Evolutionary conservation across 2,888 invertebrate genomes (phyloP).

Genomic region (Nezara viridula): DNA sequence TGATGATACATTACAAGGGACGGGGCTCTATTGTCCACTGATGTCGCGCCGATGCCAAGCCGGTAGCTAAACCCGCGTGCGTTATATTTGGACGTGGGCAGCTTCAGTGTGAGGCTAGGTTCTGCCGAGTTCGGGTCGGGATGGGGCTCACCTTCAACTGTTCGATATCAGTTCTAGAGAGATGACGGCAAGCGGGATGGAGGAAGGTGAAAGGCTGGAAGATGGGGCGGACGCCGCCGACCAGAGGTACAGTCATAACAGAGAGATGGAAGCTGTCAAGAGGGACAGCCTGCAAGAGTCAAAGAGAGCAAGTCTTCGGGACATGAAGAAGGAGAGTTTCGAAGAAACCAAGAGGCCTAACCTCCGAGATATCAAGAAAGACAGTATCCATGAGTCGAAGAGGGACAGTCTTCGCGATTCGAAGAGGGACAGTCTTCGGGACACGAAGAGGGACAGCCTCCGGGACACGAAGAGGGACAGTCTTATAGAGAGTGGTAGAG

Average conservation of each 20-base stretch:
- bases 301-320: neutral
- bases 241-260: neutral
- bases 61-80: constrained; percentile 20
- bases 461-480: neutral
- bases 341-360: neutral
- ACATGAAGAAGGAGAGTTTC: neutral
- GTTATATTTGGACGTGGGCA: constrained; percentile 10
- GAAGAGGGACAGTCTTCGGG: constrained; percentile 2
- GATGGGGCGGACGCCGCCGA: neutral
- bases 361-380: neutral
- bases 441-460: neutral
- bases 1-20: constrained; percentile 35
- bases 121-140: constrained; percentile 22
- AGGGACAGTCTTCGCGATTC: neutral
- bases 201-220: constrained; percentile 22
- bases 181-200: constrained; percentile 41
- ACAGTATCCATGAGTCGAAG: neutral
- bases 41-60: constrained; percentile 29
- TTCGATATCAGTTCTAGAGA: neutral
- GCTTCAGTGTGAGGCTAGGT: constrained; percentile 33
- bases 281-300: neutral
- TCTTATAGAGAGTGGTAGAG: constrained; percentile 14
- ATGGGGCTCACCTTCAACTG: neutral
- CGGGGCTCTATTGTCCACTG: neutral
- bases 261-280: neutral